Evolutionary conservation across 2,888 invertebrate genomes (phyloP), one percentile per base, ranked within the genome.

Genomic region (Troides aeacus): DNA sequence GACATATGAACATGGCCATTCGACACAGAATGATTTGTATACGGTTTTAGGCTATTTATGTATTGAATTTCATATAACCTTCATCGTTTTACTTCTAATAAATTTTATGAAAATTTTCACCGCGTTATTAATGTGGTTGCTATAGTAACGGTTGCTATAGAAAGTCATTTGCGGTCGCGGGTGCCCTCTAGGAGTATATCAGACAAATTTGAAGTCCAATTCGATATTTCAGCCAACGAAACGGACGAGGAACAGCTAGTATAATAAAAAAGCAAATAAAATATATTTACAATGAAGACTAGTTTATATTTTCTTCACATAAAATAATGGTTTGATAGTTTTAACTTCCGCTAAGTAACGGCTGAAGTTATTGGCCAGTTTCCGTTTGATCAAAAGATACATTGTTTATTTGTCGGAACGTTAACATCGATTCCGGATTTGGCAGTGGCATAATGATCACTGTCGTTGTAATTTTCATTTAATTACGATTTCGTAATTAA

Each of bases 311-410:
- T 53, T 64, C 39, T 56, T 36, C 30, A 36, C 24, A 30, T 21
- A 42, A 58, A 64, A 64, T 58, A 64, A 58, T 56, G 56, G 56
- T 64, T 64, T 64, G 57, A 64, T 65, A 65, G 65, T 59, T 59
- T 65, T 50, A 21, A 65, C 65, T 65, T 59, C 65, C 65, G 18
- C 46, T 30, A 50, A 57, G 18, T 42, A 64, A 59, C 59, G 59
- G 24, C 59, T 46, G 50, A 65, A 42, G 56, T 70, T 62, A 56
- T 62, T 61, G 56, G 53, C 57, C 24, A 53, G 42, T 56, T 70
- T 69, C 59, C 39, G 53, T 46, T 53, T 59, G 42, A 70, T 42
- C 58, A 60, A 39, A 66, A 57, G 57, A 21, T 53, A n/a, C 57
- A 58, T 70, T 70, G 65, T 65, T 65, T 39, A 36, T 65, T 65